These are phyloP conservation scores for Rhopalosiphum padi DNA, from an alignment of 1,140 invertebrate species.

Conservation along the genomic window DNA sequence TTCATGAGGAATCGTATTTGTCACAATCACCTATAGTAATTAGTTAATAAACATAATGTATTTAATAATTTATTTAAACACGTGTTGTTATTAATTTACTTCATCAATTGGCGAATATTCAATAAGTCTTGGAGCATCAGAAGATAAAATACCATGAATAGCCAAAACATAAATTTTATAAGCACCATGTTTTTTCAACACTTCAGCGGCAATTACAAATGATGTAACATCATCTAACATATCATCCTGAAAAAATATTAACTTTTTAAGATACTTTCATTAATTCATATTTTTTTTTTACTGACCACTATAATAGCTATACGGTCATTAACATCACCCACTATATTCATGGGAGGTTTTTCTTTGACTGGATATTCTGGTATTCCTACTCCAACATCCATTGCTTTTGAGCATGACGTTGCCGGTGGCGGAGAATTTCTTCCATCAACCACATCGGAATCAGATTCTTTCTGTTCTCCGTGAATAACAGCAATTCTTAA, in stretches of 20 bases:
- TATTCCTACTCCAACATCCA: slow-evolving; percentile 86
- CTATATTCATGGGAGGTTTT: slow-evolving; percentile 96
- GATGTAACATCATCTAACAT: slow-evolving; percentile 97
- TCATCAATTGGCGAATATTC: slow-evolving; percentile 98
- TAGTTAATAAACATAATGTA: slow-evolving; percentile 42
- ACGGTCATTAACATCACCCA: slow-evolving; percentile 95
- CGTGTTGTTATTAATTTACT: slow-evolving; percentile 66
- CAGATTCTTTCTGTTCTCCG: slow-evolving; percentile 92
- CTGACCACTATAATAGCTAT: slow-evolving; percentile 99
- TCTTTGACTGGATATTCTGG: slow-evolving; percentile 91
- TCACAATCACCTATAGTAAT: slow-evolving; percentile 87
- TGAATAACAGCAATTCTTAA: slow-evolving; percentile 98
- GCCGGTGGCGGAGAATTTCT: slow-evolving; percentile 61
- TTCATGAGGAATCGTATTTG: slow-evolving; percentile 98
- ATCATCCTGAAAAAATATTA: slow-evolving; percentile 79
- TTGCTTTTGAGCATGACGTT: slow-evolving; percentile 70
- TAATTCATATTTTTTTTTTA: slow-evolving; percentile 59
- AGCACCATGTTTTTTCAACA: slow-evolving; percentile 95
- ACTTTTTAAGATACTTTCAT: neutral
- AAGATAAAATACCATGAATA: slow-evolving; percentile 95
- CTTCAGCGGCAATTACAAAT: slow-evolving; percentile 95
- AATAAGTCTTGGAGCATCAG: slow-evolving; percentile 93
- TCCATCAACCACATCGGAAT: slow-evolving; percentile 74
- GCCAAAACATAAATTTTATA: slow-evolving; percentile 99
- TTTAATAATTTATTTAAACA: neutral